Conservation (phyloP, 2,113 vertebrate species). For the Tapirus terrestris region DNA sequence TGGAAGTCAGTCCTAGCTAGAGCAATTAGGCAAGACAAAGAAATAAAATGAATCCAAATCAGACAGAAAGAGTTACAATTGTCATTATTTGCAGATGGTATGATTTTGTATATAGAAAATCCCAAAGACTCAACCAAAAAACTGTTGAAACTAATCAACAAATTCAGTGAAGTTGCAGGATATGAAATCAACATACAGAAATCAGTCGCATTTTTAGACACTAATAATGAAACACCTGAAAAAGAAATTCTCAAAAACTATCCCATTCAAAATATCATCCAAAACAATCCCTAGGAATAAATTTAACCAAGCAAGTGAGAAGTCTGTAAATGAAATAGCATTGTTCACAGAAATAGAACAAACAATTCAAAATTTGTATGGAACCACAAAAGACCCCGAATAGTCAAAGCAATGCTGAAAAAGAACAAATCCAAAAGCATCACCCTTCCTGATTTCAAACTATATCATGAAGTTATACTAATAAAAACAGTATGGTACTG, state of each 20-base stretch:
- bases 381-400: not conserved
- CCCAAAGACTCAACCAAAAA: not conserved
- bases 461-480: not conserved
- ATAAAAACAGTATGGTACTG: not conserved
- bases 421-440: not conserved
- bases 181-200: not conserved
- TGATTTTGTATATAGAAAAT: not conserved
- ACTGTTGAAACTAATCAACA: not conserved
- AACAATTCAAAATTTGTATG: not conserved
- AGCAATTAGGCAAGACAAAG: not conserved
- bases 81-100: not conserved
- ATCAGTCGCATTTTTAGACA: not conserved
- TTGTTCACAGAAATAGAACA: not conserved
- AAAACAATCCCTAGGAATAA: not conserved
- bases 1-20: too few relatives aligned
- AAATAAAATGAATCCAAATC: not conserved
- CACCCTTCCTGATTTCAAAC: not conserved
- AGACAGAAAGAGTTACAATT: not conserved
- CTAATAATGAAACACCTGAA: not conserved
- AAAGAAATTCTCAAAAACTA: not conserved
- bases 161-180: not conserved
- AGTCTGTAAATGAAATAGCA: not conserved
- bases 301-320: not conserved
- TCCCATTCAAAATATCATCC: not conserved
- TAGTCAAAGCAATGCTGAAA: not conserved